Conservation (phyloP, 2,797 vertebrate genomes). For the Hydrocynus forskahlii region DNA sequence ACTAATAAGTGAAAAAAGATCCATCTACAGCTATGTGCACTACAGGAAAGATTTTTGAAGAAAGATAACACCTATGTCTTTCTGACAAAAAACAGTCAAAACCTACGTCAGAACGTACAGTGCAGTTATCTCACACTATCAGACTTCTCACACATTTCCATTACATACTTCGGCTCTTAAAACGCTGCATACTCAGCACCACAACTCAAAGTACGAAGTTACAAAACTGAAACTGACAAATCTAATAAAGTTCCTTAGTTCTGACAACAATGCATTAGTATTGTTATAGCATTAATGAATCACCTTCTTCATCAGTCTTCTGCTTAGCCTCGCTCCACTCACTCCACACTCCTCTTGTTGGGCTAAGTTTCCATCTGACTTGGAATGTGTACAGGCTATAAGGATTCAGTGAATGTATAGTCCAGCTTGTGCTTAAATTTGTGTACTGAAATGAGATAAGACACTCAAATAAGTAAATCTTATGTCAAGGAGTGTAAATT, state of each 20-base stretch:
- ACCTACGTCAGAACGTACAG: background rate
- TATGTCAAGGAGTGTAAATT: no score
- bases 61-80: background rate
- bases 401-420: constrained; percentile 78
- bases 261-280: background rate
- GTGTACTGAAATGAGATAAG: constrained; percentile 39
- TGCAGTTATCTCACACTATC: constrained; percentile 52
- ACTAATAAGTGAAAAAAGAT: background rate
- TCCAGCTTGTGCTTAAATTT: constrained; percentile 8
- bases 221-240: background rate
- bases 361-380: constrained; percentile 78
- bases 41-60: constrained; percentile 13
- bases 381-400: constrained; percentile 83
- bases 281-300: constrained; percentile 15
- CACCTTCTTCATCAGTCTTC: constrained; percentile 85
- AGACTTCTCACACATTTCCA: constrained; percentile 28
- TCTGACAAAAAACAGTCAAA: constrained; percentile 16
- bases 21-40: background rate
- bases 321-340: constrained; percentile 73
- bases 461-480: background rate
- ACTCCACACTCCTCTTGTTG: constrained; percentile 82
- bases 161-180: background rate
- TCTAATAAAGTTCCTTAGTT: background rate
- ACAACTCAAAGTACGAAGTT: background rate
- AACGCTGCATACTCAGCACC: background rate